Conservation (phyloP, 2,797 vertebrate genomes). For the Lutjanus campechanus region DNA sequence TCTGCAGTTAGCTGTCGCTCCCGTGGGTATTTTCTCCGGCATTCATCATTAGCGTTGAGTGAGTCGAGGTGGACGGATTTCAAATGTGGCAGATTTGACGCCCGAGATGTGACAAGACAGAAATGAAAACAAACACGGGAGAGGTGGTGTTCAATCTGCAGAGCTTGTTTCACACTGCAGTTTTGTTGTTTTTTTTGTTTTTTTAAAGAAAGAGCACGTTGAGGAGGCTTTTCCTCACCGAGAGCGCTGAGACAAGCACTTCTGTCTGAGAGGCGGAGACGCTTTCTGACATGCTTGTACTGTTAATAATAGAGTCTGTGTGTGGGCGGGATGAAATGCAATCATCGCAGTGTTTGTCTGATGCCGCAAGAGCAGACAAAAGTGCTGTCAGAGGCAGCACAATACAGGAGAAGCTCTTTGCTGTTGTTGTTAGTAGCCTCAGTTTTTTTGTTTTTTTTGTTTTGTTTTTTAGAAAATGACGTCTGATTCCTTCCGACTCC, state of each 20-base stretch:
- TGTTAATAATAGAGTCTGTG: slow-evolving; percentile 61
- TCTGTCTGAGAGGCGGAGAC: slow-evolving; percentile 35
- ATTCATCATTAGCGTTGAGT: slow-evolving; percentile 24
- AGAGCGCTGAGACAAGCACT: slow-evolving; percentile 67
- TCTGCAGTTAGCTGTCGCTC: slow-evolving; percentile 25
- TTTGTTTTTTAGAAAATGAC: slow-evolving; percentile 2
- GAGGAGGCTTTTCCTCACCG: background rate
- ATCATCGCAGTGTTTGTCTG: slow-evolving; percentile 53
- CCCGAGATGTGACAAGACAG: background rate
- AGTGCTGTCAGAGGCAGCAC: slow-evolving; percentile 52
- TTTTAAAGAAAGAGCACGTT: background rate
- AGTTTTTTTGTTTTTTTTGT: no score
- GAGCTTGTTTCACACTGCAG: slow-evolving; percentile 42
- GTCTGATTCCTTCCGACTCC: slow-evolving; percentile 5
- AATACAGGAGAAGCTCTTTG: slow-evolving; percentile 10
- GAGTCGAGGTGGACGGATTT: slow-evolving; percentile 26
- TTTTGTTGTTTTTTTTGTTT: slow-evolving; percentile 6
- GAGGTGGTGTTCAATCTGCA: slow-evolving; percentile 29
- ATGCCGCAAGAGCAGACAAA: slow-evolving; percentile 44
- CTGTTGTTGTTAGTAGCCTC: slow-evolving; percentile 6
- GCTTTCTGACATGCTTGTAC: slow-evolving; percentile 51
- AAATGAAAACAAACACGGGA: background rate
- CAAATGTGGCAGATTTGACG: slow-evolving; percentile 45
- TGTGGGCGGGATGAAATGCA: slow-evolving; percentile 53
- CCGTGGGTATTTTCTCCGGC: slow-evolving; percentile 1